Percentiles rank a stretch among this genome's conserved stretches.
Conservation (phyloP, 2,797 vertebrate species). For the Otolemur crassicaudatus region DNA sequence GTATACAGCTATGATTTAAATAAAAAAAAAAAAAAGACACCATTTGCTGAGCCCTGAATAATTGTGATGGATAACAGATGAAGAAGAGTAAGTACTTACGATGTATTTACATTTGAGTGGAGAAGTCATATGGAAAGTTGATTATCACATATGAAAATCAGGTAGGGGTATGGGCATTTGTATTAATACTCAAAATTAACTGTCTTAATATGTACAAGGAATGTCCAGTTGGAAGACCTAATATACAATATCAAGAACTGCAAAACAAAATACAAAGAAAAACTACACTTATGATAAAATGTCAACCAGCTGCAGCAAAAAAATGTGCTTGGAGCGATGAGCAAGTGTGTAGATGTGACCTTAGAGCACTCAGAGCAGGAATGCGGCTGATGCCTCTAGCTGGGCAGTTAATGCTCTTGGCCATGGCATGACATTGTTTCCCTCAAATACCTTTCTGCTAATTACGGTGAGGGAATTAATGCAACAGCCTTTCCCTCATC, state of each 20-base stretch:
- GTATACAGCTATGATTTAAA: too few species aligned
- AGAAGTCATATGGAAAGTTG: neutral
- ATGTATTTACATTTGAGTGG: neutral
- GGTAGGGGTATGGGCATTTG: neutral
- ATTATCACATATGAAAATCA: neutral
- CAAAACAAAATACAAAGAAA: neutral
- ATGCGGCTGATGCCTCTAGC: neutral
- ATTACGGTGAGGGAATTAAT: neutral
- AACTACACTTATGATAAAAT: neutral
- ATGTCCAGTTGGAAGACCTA: neutral
- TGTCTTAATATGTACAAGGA: neutral
- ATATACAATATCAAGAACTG: neutral
- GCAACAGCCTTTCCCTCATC: neutral
- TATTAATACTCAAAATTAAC: slow-evolving; percentile 1
- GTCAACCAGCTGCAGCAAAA: neutral
- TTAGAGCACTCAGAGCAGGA: too few species aligned
- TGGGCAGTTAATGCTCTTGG: neutral
- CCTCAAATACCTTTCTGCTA: neutral
- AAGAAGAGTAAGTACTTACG: neutral
- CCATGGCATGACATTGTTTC: accelerated
- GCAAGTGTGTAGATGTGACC: neutral
- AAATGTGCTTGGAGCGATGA: neutral
- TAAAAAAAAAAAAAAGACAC: neutral
- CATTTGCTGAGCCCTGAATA: neutral
- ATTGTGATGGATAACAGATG: neutral